Percentiles rank a stretch among this genome's conserved stretches.
Conservation (phyloP, 2,888 invertebrate species). For the Stenurella melanura region DNA sequence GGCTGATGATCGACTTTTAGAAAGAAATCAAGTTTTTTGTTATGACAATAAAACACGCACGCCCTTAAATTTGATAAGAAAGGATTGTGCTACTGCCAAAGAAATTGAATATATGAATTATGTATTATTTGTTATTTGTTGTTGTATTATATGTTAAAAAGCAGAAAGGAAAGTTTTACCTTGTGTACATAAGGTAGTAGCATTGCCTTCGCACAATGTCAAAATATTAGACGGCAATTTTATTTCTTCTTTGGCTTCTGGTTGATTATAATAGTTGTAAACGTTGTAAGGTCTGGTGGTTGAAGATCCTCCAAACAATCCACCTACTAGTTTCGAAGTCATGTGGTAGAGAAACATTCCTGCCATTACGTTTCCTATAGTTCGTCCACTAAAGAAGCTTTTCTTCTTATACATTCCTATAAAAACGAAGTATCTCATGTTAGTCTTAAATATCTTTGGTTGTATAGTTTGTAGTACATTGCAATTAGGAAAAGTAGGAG, state of each 20-base stretch:
- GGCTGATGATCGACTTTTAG: too few relatives aligned
- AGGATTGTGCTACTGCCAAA: too few relatives aligned
- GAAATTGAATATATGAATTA: too few relatives aligned
- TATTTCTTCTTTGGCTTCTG: constrained; percentile 65
- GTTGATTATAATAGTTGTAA: constrained; percentile 69
- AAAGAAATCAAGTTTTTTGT: too few relatives aligned
- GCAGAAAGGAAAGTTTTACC: constrained; percentile 49
- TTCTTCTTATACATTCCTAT: constrained; percentile 55
- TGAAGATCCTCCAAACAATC: constrained; percentile 44
- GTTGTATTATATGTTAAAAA: neutral
- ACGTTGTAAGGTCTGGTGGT: constrained; percentile 63
- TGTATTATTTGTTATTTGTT: too few relatives aligned
- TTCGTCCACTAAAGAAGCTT: constrained; percentile 64
- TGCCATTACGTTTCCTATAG: constrained; percentile 66
- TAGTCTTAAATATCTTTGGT: too few relatives aligned
- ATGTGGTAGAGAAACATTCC: constrained; percentile 67
- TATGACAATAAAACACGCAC: too few relatives aligned
- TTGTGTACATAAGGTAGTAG: constrained; percentile 65
- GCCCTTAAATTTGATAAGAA: too few relatives aligned
- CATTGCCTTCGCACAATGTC: constrained; percentile 67
- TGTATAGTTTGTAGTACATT: too few relatives aligned
- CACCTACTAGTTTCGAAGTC: constrained; percentile 54
- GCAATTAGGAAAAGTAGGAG: too few relatives aligned
- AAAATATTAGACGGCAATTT: constrained; percentile 66
- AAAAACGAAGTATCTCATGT: constrained; percentile 2